A percentile compares a stretch with the other conserved stretches of the same genome.
Evolutionary conservation across 2,888 invertebrate species (phyloP).

Genomic region (Agrochola circellaris): DNA sequence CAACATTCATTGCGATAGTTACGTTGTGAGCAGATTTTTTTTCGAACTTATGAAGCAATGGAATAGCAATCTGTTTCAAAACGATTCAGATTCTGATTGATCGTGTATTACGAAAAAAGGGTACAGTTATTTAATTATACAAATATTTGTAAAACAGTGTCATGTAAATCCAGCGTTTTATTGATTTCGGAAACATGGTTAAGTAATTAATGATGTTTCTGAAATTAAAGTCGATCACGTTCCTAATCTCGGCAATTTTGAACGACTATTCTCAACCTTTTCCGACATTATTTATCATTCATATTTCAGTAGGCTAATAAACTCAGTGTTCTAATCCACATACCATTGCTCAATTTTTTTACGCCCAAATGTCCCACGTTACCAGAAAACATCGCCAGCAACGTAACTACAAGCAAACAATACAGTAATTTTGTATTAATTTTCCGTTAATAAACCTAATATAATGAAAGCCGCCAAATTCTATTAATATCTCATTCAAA

Average conservation of each 20-base stretch:
- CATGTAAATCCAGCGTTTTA: not conserved
- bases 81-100: too few relatives aligned
- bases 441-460: constrained; percentile 46
- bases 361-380: constrained; percentile 8
- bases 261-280: constrained; percentile 16
- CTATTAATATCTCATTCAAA: constrained; percentile 68
- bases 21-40: too few relatives aligned
- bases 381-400: constrained; percentile 27
- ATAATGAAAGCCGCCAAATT: constrained; percentile 57
- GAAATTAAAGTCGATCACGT: not conserved
- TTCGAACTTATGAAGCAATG: too few relatives aligned
- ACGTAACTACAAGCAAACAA: constrained; percentile 42
- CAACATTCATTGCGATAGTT: too few relatives aligned
- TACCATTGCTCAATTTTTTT: constrained; percentile 25
- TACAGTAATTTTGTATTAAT: constrained; percentile 49
- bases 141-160: not conserved
- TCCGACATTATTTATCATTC: not conserved
- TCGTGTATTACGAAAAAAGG: too few relatives aligned
- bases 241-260: not conserved
- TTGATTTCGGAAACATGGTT: not conserved
- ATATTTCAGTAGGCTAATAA: too few relatives aligned
- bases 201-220: not conserved
- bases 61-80: too few relatives aligned
- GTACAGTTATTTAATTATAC: too few relatives aligned
- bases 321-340: not conserved